Evolutionary conservation across 2,113 vertebrate genomes (phyloP), one percentile per base, ranked within the genome.

Genomic region (Rhabdornis inornatus): DNA sequence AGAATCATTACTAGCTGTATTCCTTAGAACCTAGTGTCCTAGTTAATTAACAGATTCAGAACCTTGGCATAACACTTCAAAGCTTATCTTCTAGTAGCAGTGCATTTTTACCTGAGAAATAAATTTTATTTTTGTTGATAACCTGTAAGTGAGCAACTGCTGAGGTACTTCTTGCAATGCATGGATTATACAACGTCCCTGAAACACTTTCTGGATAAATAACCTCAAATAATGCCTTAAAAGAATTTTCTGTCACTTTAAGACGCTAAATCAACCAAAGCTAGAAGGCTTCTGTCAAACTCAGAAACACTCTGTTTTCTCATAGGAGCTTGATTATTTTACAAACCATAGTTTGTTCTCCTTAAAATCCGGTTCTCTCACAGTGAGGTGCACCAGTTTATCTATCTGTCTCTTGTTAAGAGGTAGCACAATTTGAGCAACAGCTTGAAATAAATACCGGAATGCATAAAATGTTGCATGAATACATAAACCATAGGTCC

Each of bases 1-100:
- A 69, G 53, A 90, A 35, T 53, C 16, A 42, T 83, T 95, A n/a
- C 31, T 40, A 85, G 12, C 9, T 77, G 15, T 50, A 70, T 50
- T 89, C 30, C 19, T 59, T 66, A 78, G 52, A 74, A 89, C 2
- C 2, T 7, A 59, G 3, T 28, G 19, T 70, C 7, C 60, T 75
- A 40, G 42, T 69, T 69, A 83, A 65, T 56, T 22, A 57, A 52
- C 28, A 78, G 44, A 27, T 69, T 80, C 10, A 12, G 3, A 59
- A 45, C 49, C 37, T 33, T 49, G 14, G 5, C 15, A 45, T 70
- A 50, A 55, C 11, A 37, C 17, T 37, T 69, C 8, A 8, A 55
- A 83, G 2, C 1, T 50, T 65, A 19, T 77, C 21, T 81, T 0
- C 0, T 50, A 37, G 13, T 23, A 80, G 28, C 22, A 23, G 21